These are phyloP conservation scores for Drosophila novamexicana DNA, from an alignment of 1,140 invertebrate genomes.

Conservation along the genomic window DNA sequence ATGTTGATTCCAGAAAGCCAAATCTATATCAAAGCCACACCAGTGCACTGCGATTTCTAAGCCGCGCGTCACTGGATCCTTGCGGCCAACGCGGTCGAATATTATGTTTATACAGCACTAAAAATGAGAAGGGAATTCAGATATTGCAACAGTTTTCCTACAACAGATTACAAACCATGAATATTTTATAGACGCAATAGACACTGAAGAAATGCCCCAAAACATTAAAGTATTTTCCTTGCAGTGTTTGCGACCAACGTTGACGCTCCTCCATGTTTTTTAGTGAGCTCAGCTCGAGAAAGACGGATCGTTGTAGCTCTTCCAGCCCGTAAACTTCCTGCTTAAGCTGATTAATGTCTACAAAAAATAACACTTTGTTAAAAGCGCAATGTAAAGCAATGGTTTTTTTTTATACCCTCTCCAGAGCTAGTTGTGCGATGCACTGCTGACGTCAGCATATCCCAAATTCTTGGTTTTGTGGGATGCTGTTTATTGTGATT, in stretches of 20 bases:
- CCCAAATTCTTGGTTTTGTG: conserved; percentile 86
- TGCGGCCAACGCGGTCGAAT: conserved; percentile 99
- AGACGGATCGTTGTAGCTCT: conserved; percentile 96
- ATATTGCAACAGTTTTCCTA: not conserved
- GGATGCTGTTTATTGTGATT: conserved; percentile 85
- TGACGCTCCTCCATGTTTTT: conserved; percentile 96
- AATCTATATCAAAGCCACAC: conserved; percentile 98
- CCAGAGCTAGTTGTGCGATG: conserved; percentile 85
- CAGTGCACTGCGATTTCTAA: conserved; percentile 99
- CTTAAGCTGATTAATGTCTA: conserved; percentile 92
- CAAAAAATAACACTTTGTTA: not conserved
- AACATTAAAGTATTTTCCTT: conserved; percentile 99
- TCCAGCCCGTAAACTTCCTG: conserved; percentile 95
- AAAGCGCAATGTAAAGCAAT: not conserved
- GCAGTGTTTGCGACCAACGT: conserved; percentile 98
- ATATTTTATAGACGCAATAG: conserved; percentile 99
- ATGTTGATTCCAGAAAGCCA: conserved; percentile 99
- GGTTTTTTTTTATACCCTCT: conserved; percentile 85
- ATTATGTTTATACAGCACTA: conserved; percentile 98
- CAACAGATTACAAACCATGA: conserved; percentile 87
- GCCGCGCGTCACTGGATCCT: conserved; percentile 98
- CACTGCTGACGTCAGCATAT: conserved; percentile 87
- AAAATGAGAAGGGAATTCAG: conserved; percentile 84
- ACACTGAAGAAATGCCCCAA: conserved; percentile 99
- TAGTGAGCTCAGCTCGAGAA: conserved; percentile 97